Evolutionary conservation across 2,888 invertebrate genomes (phyloP).

Genomic region (Halocaridina rubra): DNA sequence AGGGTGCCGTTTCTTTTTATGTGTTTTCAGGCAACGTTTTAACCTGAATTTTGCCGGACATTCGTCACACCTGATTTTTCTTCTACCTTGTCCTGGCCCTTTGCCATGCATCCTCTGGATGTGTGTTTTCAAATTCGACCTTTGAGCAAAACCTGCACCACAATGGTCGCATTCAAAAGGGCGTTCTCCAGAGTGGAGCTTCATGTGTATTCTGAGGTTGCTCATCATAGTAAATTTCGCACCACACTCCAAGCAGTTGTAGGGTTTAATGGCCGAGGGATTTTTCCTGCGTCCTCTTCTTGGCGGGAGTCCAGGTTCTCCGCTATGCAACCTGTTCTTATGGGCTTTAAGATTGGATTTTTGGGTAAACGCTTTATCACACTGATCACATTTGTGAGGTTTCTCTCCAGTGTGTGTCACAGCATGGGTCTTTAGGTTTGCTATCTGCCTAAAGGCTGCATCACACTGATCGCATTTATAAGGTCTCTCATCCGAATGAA

Average conservation of each 20-base stretch:
- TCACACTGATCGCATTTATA: conserved; percentile 62
- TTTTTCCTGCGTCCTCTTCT: conserved; percentile 61
- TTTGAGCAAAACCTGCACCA: conserved; percentile 62
- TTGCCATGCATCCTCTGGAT: conserved; percentile 59
- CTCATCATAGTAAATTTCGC: conserved; percentile 63
- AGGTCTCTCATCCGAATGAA: conserved; percentile 63
- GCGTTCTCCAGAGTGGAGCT: conserved; percentile 56
- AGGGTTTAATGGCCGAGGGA: conserved; percentile 58
- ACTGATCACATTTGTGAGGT: conserved; percentile 62
- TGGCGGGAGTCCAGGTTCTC: conserved; percentile 29
- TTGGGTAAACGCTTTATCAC: conserved; percentile 63
- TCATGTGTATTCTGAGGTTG: conserved; percentile 61
- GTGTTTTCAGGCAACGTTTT: conserved; percentile 61
- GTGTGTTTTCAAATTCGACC: conserved; percentile 61
- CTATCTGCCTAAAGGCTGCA: conserved; percentile 62
- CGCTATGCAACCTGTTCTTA: conserved; percentile 57
- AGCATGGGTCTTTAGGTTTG: conserved; percentile 62
- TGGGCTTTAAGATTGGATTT: conserved; percentile 63
- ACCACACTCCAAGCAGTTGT: conserved; percentile 57
- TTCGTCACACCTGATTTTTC: conserved; percentile 59
- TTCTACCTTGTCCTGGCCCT: conserved; percentile 35
- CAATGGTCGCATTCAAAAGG: conserved; percentile 61
- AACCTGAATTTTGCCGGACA: conserved; percentile 62
- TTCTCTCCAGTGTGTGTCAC: conserved; percentile 63
- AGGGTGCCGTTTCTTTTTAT: conserved; percentile 63